Evolutionary conservation across 1,140 invertebrate species (phyloP).

Genomic region (Drosophila ercepeae): DNA sequence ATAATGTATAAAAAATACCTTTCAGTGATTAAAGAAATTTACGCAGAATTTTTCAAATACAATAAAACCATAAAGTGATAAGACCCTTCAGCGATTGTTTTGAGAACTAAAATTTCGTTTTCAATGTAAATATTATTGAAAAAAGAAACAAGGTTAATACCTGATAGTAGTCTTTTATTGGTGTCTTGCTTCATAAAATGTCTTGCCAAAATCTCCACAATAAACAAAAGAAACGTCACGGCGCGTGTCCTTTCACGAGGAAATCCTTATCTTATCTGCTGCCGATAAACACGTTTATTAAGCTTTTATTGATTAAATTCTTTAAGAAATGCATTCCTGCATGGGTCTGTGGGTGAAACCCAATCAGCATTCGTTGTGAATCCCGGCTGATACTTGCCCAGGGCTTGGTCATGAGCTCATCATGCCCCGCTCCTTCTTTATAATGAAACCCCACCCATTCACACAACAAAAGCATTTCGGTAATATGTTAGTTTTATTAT

Average conservation of each 20-base stretch:
- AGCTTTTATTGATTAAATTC: too few species aligned
- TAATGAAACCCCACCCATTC: background rate
- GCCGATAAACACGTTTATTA: too few species aligned
- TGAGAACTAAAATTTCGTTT: too few species aligned
- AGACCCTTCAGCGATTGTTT: background rate
- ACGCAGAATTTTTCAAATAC: background rate
- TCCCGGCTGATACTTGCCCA: background rate
- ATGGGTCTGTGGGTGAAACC: background rate
- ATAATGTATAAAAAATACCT: background rate
- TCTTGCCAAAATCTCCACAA: too few species aligned
- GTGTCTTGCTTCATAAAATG: too few species aligned
- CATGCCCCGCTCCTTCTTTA: background rate
- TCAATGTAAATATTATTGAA: too few species aligned
- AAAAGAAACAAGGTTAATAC: too few species aligned
- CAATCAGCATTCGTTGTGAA: conserved; percentile 5
- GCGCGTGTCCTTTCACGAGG: too few species aligned
- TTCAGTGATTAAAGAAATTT: background rate
- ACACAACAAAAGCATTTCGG: background rate
- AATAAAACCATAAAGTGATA: background rate
- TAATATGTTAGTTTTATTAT: conserved; percentile 54
- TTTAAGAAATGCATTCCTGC: too few species aligned
- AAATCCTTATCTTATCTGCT: too few species aligned
- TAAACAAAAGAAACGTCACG: too few species aligned
- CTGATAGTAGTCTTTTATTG: too few species aligned
- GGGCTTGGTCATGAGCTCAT: conserved; percentile 8